Percentiles rank a stretch among this genome's conserved stretches.
These are phyloP conservation scores for Calidris pygmaea DNA, from an alignment of 2,113 vertebrate genomes.

Conservation along the genomic window DNA sequence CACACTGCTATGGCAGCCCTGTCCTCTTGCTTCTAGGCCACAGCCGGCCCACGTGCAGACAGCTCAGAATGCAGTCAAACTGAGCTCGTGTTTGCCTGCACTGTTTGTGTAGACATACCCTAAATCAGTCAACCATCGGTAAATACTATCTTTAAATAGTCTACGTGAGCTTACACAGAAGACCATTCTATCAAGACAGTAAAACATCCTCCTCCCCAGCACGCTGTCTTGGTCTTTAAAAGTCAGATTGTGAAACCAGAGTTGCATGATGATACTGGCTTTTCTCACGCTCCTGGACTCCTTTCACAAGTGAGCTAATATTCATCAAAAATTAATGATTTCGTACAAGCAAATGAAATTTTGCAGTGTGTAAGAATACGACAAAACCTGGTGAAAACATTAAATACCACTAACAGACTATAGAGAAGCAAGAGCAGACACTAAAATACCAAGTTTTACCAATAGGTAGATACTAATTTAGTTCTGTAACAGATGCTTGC, in stretches of 20 bases:
- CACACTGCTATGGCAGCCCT: neutral
- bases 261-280: neutral
- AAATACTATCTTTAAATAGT: constrained; percentile 52
- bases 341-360: neutral
- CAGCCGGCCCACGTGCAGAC: neutral
- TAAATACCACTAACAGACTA: neutral
- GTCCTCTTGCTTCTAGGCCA: neutral
- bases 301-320: neutral
- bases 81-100: neutral
- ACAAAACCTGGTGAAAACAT: neutral
- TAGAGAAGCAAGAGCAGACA: neutral
- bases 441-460: neutral
- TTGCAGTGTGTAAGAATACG: neutral
- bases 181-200: constrained; percentile 25
- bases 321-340: neutral
- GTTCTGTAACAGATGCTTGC: neutral
- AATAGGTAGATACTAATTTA: neutral
- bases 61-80: neutral
- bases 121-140: constrained; percentile 19
- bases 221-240: constrained; percentile 12
- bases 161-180: constrained; percentile 31
- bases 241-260: constrained; percentile 16
- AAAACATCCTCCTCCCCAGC: constrained; percentile 33
- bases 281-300: neutral
- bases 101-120: constrained; percentile 9